These are phyloP conservation scores for Synergus umbraculus DNA, from an alignment of 2,888 invertebrate genomes.

Conservation along the genomic window DNA sequence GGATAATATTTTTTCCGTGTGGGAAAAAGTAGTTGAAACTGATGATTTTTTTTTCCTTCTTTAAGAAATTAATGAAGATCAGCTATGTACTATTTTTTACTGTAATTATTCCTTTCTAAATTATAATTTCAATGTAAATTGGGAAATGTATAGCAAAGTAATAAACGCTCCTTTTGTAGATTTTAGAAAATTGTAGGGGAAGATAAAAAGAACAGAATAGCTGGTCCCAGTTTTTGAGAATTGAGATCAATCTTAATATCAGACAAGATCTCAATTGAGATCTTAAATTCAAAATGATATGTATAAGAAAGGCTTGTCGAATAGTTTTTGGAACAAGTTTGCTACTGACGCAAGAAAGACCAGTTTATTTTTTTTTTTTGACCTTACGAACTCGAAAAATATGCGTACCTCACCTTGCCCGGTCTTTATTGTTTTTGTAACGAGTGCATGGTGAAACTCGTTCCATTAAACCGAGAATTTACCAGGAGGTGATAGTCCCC, in stretches of 20 bases:
- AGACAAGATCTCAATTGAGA: not conserved
- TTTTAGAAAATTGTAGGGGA: not conserved
- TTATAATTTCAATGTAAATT: not conserved
- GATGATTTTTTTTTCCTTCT: not conserved
- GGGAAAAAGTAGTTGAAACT: not conserved
- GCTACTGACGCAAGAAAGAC: constrained; percentile 59
- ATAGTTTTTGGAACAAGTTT: constrained; percentile 56
- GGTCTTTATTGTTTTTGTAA: constrained; percentile 66
- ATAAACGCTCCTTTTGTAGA: not conserved
- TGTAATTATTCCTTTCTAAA: not conserved
- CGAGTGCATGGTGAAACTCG: constrained; percentile 67
- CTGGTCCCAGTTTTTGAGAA: not conserved
- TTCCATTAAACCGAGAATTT: constrained; percentile 65
- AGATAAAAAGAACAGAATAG: not conserved
- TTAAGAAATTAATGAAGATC: not conserved
- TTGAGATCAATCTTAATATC: not conserved
- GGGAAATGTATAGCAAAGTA: not conserved
- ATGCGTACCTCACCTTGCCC: constrained; percentile 60
- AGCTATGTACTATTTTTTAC: too few species aligned
- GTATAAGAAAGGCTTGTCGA: not conserved
- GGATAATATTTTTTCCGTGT: not conserved
- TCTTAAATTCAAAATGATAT: not conserved
- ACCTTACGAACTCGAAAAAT: constrained; percentile 65
- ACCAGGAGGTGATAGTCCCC: constrained; percentile 49
- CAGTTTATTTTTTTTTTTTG: constrained; percentile 58